phyloP scores from a whole-genome alignment of 1,140 invertebrate genomes.

The Chironomus striatipennis region DNA sequence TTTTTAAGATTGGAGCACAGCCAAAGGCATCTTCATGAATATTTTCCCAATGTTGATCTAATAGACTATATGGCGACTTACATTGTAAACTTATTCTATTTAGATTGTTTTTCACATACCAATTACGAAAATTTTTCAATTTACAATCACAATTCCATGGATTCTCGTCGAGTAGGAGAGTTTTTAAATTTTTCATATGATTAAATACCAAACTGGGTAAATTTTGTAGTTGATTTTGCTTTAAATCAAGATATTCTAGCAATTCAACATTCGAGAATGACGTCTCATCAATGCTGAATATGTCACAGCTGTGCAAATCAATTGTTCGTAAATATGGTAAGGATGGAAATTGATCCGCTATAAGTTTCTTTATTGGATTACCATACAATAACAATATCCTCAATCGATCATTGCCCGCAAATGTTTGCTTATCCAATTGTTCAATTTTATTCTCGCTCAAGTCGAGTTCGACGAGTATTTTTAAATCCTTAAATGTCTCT shows the following conservation, averaged over 20 bases:
- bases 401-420: constrained; percentile 63
- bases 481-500: constrained; percentile 76
- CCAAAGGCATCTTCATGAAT: constrained; percentile 60
- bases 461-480: constrained; percentile 79
- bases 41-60: constrained; percentile 55
- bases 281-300: constrained; percentile 59
- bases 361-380: constrained; percentile 57
- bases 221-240: constrained; percentile 57
- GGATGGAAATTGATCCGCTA: constrained; percentile 57
- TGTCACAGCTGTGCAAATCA: constrained; percentile 66
- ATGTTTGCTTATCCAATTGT: constrained; percentile 59
- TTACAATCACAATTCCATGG: constrained; percentile 84
- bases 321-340: constrained; percentile 60
- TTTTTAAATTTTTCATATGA: constrained; percentile 60
- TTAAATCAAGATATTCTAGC: constrained; percentile 61
- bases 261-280: constrained; percentile 57
- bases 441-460: constrained; percentile 64
- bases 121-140: constrained; percentile 67
- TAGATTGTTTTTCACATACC: constrained; percentile 60
- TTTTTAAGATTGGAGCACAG: constrained; percentile 56
- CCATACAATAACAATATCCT: constrained; percentile 57
- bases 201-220: constrained; percentile 56
- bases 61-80: constrained; percentile 48
- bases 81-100: constrained; percentile 58
- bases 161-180: constrained; percentile 71